phyloP scores from a whole-genome alignment of 2,888 invertebrate species.

The Cephus sareptanus region DNA sequence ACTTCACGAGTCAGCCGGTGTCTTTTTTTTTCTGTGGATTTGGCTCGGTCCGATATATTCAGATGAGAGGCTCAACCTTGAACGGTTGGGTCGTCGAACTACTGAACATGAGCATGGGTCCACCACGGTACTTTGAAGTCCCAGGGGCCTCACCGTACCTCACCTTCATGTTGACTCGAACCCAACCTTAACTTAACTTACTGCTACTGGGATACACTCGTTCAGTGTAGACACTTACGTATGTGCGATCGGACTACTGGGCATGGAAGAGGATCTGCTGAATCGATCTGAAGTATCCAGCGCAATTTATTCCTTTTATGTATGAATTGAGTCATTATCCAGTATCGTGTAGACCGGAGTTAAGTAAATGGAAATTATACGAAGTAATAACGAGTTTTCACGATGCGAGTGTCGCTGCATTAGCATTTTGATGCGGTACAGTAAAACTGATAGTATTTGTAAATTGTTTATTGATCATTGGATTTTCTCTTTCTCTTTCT shows the following conservation, averaged over 20 bases:
- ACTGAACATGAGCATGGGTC: slow-evolving; percentile 29
- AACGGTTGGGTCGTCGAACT: slow-evolving; percentile 57
- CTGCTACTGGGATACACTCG: background rate
- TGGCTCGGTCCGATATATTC: slow-evolving; percentile 46
- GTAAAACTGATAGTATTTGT: background rate
- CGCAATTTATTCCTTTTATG: background rate
- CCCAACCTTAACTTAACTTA: background rate
- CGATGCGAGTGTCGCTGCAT: background rate
- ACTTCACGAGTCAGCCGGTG: slow-evolving; percentile 10
- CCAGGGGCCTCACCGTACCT: slow-evolving; percentile 18
- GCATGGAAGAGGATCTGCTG: background rate
- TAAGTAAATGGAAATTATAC: background rate
- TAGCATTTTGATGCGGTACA: background rate
- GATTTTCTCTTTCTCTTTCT: background rate
- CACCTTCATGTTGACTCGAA: slow-evolving; percentile 10
- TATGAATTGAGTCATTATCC: background rate
- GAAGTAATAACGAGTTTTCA: background rate
- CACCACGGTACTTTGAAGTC: slow-evolving; percentile 23
- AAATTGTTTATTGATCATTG: background rate
- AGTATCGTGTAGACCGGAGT: background rate
- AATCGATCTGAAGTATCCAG: background rate
- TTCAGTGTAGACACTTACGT: background rate
- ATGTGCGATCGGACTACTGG: background rate
- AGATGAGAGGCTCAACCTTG: slow-evolving; percentile 53
- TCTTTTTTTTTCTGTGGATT: slow-evolving; percentile 44